phyloP scores from a whole-genome alignment of 2,888 invertebrate genomes.

The Plusia festucae region DNA sequence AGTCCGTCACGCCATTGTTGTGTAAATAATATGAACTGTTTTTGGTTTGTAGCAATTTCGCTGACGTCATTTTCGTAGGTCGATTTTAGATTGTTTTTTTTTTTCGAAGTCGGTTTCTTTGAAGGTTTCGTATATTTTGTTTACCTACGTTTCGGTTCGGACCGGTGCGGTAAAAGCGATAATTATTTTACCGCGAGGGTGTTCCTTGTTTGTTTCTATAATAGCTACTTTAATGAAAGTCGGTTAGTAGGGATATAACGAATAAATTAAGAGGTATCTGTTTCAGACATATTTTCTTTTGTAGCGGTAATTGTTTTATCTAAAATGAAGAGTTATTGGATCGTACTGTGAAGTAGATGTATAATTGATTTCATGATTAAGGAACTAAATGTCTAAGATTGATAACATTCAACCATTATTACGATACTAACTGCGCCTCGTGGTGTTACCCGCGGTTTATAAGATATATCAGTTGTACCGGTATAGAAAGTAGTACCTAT shows the following conservation, averaged over 20 bases:
- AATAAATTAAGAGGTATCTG: conserved; percentile 81
- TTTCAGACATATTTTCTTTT: conserved; percentile 65
- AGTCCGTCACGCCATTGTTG: conserved; percentile 82
- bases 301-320: conserved; percentile 46
- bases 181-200: conserved; percentile 87
- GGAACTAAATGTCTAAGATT: too few relatives aligned
- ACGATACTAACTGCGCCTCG: too few relatives aligned
- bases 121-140: conserved; percentile 66
- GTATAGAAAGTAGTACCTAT: too few relatives aligned
- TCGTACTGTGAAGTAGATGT: neutral
- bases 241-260: conserved; percentile 73
- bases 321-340: conserved; percentile 9
- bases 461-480: too few relatives aligned
- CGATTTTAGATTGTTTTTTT: conserved; percentile 81
- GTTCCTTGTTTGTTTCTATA: conserved; percentile 89
- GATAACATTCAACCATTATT: too few relatives aligned
- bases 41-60: conserved; percentile 73
- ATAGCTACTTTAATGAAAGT: conserved; percentile 86
- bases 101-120: conserved; percentile 70
- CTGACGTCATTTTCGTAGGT: conserved; percentile 83
- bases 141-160: conserved; percentile 55
- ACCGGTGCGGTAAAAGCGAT: conserved; percentile 84
- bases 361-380: neutral
- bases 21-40: conserved; percentile 73
- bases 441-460: too few relatives aligned